Percentiles rank a stretch among this genome's conserved stretches.
phyloP scores from a whole-genome alignment of 92 coral and sea anemone genomes.

The Diadumene lineata region DNA sequence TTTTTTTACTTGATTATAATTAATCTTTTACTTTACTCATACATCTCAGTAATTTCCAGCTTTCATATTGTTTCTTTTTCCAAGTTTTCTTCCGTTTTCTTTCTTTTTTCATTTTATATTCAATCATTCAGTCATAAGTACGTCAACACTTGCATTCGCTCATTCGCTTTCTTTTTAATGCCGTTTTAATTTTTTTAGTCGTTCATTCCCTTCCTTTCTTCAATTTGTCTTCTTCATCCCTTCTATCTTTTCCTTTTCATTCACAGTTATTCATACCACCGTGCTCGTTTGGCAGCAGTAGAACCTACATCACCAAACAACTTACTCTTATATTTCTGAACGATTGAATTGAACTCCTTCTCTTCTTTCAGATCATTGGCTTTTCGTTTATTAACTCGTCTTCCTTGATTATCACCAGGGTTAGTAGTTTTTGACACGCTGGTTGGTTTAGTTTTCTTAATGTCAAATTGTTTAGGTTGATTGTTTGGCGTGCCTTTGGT shows the following conservation, averaged over 20 bases:
- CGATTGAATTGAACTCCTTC: conserved; percentile 72
- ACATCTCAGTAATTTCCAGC: too few species aligned
- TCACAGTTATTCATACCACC: conserved; percentile 58
- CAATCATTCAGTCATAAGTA: background rate
- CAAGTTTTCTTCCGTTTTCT: too few species aligned
- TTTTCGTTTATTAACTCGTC: conserved; percentile 45
- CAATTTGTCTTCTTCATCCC: background rate
- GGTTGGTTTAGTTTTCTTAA: conserved; percentile 8
- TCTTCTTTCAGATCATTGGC: conserved; percentile 72
- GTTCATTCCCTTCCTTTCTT: background rate
- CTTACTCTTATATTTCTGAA: conserved; percentile 82
- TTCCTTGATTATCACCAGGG: background rate
- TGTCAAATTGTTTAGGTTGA: background rate
- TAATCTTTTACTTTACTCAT: too few species aligned
- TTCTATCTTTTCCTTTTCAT: background rate
- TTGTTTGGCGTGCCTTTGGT: background rate
- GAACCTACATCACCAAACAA: conserved; percentile 66
- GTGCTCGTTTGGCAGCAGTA: conserved; percentile 51
- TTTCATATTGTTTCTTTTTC: too few species aligned
- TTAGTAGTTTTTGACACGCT: background rate
- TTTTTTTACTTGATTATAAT: too few species aligned
- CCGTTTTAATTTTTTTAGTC: background rate
- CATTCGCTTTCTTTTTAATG: background rate
- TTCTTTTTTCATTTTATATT: too few species aligned
- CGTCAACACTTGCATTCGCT: background rate